Base-by-base conservation (phyloP, 2,113 vertebrate species). In the Tympanuchus pallidicinctus region DNA sequence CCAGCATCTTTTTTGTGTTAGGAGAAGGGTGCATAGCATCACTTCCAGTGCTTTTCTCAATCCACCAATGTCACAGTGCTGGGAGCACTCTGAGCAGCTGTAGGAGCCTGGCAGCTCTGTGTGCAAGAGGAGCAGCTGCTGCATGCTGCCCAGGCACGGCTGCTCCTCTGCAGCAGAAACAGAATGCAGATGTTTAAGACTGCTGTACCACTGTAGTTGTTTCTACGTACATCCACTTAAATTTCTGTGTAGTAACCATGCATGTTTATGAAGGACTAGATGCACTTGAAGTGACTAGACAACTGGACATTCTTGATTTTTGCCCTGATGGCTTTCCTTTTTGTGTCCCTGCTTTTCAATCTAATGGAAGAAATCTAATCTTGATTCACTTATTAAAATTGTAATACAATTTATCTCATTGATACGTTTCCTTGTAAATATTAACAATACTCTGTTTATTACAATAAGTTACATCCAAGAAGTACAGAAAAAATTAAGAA, bases 391-490 rank as follows among this genome's bases (percentile, higher is more conserved):
- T 67, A 13, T 67, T 81, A 24, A 83, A 71, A 30, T 38, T 45
- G 25, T 67, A 9, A 34, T 20, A 32, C 63, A 86, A 40, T 1
- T 42, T 6, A 36, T 5, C 48, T 61, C 40, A 9, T 21, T n/a
- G 14, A 20, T 64, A 50, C 2, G 3, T 40, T 60, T 7, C 57
- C 34, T 56, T 3, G 40, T 52, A 71, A 69, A 75, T 1, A 16
- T 36, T 17, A 50, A 13, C 17, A 22, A 19, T 25, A 1, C 1
- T 59, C 2, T 10, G 1, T 47, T 57, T 3, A 8, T 42, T 47
- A 5, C 15, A 17, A 30, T 1, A 63, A 79, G 45, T 17, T 0
- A 4, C 20, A 82, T 77, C 21, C 20, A 19, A 6, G 32, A 54
- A 45, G 5, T 8, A 2, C 0, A 2, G 11, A 74, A 60, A 76